phyloP scores from a whole-genome alignment of 2,888 invertebrate genomes.

The Lissonota sp. region DNA sequence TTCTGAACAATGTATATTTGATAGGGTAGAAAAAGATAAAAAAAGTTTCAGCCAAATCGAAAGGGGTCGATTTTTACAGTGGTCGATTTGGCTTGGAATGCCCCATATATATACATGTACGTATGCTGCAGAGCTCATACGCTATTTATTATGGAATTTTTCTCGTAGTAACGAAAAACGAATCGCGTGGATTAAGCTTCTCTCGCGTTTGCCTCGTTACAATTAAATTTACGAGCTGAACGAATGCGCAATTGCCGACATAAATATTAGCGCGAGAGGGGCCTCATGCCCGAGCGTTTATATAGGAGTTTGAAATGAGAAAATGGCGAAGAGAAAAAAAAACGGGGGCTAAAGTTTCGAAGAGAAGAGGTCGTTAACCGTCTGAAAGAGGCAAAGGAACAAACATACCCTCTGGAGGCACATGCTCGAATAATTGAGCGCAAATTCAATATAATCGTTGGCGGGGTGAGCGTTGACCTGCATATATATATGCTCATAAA shows the following conservation, averaged over 20 bases:
- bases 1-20: constrained; percentile 45
- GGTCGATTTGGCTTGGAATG: no score
- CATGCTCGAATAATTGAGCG: constrained; percentile 12
- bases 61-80: no score
- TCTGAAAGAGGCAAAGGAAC: constrained; percentile 18
- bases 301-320: neutral
- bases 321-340: neutral
- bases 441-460: constrained; percentile 15
- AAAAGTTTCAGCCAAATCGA: no score
- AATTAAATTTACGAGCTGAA: constrained; percentile 79
- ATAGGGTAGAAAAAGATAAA: no score
- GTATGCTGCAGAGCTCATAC: neutral
- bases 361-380: constrained; percentile 54
- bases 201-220: constrained; percentile 72
- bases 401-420: neutral
- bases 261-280: constrained; percentile 56
- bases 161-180: constrained; percentile 45
- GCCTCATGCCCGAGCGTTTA: constrained; percentile 9
- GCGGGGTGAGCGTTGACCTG: neutral
- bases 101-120: neutral
- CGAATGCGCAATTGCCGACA: constrained; percentile 70
- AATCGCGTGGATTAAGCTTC: constrained; percentile 65
- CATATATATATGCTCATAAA: neutral
- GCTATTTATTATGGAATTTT: constrained; percentile 49
- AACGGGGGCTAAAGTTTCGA: constrained; percentile 38